These are phyloP conservation scores for Coregonus suidteri DNA, from an alignment of 2,797 vertebrate species.

Conservation along the genomic window DNA sequence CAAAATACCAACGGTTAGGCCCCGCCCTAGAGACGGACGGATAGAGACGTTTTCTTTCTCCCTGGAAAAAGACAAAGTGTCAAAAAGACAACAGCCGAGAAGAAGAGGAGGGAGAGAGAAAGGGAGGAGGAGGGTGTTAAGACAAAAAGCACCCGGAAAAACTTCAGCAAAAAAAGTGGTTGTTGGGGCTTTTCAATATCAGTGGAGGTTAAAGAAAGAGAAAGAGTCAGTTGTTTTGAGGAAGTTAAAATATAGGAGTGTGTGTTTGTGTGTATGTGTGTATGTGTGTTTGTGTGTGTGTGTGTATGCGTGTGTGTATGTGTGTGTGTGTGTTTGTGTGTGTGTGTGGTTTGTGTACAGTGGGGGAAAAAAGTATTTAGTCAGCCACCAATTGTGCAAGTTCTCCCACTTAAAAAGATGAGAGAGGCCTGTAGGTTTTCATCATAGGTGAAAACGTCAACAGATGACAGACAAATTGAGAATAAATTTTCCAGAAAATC, in stretches of 20 bases:
- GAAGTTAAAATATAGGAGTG: slow-evolving; percentile 55
- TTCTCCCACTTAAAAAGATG: too few relatives aligned
- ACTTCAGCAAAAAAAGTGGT: slow-evolving; percentile 83
- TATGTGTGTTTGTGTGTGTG: background rate
- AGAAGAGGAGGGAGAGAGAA: slow-evolving; percentile 69
- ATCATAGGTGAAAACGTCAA: too few relatives aligned
- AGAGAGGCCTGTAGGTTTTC: too few relatives aligned
- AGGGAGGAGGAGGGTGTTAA: slow-evolving; percentile 70
- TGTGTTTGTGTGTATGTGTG: slow-evolving; percentile 73
- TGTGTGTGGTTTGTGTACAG: too few relatives aligned
- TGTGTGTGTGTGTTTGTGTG: slow-evolving; percentile 30
- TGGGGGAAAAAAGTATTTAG: too few relatives aligned
- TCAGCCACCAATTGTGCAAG: too few relatives aligned
- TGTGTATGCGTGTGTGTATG: background rate
- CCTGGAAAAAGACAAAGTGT: slow-evolving; percentile 85
- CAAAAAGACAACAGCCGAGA: slow-evolving; percentile 68
- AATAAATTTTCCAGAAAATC: too few relatives aligned
- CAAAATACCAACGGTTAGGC: slow-evolving; percentile 79
- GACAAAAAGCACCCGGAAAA: slow-evolving; percentile 83
- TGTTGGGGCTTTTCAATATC: slow-evolving; percentile 82
- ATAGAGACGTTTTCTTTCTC: slow-evolving; percentile 62
- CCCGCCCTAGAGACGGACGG: slow-evolving; percentile 70
- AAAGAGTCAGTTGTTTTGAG: slow-evolving; percentile 71
- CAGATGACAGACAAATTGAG: too few relatives aligned
- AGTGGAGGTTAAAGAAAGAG: slow-evolving; percentile 73